Evolutionary conservation across 2,797 vertebrate genomes (phyloP), one percentile per base, ranked within the genome.

Genomic region (Pogonophryne albipinna): DNA sequence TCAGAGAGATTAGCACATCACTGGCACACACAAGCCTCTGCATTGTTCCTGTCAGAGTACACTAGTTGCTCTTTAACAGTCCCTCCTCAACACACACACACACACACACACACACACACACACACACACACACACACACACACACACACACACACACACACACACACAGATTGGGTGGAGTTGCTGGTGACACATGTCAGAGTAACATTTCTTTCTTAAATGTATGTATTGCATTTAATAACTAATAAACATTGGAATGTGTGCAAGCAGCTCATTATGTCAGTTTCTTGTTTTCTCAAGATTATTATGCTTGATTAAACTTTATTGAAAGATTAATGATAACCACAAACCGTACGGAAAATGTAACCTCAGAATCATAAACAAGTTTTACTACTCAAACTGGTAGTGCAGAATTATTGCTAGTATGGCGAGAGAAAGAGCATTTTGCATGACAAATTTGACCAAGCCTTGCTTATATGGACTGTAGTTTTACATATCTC

Each of bases 1-100:
- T 85, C 86, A 89, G 13, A 74, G 60, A 73, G 84, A 86, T 89
- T 67, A 90, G 74, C 66, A 27, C 79, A 63, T 89, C 76, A 63
- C 69, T 60, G 72, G 56, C 42, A 12, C 49, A 12, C 31, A 87
- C 85, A 84, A 51, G 77, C 62, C 62, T 45, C 66, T 2, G 63
- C 77, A 77, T 82, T 84, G 85, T 87, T 82, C 50, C 73, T 83
- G 75, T 85, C 66, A 56, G 67, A 46, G 16, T 19, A 16, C 68
- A 71, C 80, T 81, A 75, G 82, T 51, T 62, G 72, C 77, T 84
- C 64, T 84, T 87, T 77, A 86, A 67, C 81, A 77, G 71, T 27
- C 56, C 50, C 70, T 83, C 75, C 76, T 63, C 56, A 78, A 16
- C 52, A 76, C 71, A 83, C 81, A 79, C 66, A 16, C 52, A 76